Evolutionary conservation across 2,113 vertebrate species (phyloP).

Genomic region (Eulemur macaco): DNA sequence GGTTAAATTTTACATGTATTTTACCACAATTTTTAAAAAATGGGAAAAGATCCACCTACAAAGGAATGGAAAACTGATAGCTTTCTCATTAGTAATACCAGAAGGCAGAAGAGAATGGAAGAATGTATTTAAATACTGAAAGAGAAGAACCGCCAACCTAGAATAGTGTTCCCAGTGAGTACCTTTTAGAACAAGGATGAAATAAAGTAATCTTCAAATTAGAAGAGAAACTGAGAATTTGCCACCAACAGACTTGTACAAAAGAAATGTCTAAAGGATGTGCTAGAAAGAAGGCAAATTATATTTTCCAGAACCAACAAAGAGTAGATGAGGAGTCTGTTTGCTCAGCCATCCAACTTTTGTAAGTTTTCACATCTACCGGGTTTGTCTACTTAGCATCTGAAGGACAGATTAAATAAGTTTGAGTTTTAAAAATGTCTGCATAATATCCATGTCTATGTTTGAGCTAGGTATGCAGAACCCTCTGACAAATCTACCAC

Average conservation of each 20-base stretch:
- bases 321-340: not conserved
- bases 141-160: not conserved
- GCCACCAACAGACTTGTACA: not conserved
- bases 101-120: not conserved
- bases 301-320: not conserved
- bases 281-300: not conserved
- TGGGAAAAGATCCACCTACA: not conserved
- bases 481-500: not conserved
- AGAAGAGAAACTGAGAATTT: not conserved
- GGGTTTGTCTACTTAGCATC: not conserved
- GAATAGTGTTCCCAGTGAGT: not conserved
- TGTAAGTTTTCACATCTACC: not conserved
- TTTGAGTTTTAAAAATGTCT: not conserved
- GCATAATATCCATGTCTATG: not conserved
- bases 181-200: not conserved
- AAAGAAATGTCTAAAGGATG: not conserved
- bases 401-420: not conserved
- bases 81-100: not conserved
- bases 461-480: not conserved
- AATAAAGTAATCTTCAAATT: not conserved
- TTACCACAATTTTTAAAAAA: slow-evolving; percentile 27
- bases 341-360: not conserved
- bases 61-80: not conserved
- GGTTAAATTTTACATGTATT: not conserved
- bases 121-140: not conserved